phyloP scores from a whole-genome alignment of 2,888 invertebrate species.

The Nomada fucata region DNA sequence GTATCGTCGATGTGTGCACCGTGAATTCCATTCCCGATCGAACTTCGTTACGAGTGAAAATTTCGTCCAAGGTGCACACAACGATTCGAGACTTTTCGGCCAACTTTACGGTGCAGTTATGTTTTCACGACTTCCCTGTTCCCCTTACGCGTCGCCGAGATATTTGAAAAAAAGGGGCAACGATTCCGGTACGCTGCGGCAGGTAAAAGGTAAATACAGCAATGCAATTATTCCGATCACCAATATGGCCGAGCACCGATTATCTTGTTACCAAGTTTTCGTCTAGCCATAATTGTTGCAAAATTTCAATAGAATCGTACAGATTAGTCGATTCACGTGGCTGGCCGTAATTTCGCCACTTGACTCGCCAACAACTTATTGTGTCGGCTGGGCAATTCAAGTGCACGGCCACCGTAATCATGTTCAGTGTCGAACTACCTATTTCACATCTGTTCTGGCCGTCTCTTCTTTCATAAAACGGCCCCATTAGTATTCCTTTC shows the following conservation, averaged over 20 bases:
- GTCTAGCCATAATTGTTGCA: constrained; percentile 8
- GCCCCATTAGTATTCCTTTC: constrained; percentile 36
- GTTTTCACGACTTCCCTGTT: too few relatives aligned
- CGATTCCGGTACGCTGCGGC: too few relatives aligned
- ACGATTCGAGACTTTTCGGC: too few relatives aligned
- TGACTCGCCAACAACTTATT: constrained; percentile 50
- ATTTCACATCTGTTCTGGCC: constrained; percentile 17
- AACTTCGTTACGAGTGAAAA: too few relatives aligned
- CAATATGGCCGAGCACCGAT: not conserved
- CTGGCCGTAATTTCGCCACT: constrained; percentile 41
- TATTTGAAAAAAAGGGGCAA: not conserved
- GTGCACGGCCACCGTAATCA: constrained; percentile 62
- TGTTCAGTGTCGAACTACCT: constrained; percentile 38
- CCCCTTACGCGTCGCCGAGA: too few relatives aligned
- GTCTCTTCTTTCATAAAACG: constrained; percentile 47
- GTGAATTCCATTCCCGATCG: too few relatives aligned
- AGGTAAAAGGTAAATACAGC: not conserved
- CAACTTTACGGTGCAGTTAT: too few relatives aligned
- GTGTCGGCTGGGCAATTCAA: constrained; percentile 60
- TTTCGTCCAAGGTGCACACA: too few relatives aligned
- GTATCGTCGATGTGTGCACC: too few relatives aligned
- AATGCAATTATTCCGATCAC: not conserved
- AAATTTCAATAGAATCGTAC: constrained; percentile 26
- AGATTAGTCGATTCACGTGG: constrained; percentile 19
- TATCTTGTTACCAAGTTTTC: constrained; percentile 4